phyloP scores from a whole-genome alignment of 1,140 invertebrate species.

The Pomacea maculata region DNA sequence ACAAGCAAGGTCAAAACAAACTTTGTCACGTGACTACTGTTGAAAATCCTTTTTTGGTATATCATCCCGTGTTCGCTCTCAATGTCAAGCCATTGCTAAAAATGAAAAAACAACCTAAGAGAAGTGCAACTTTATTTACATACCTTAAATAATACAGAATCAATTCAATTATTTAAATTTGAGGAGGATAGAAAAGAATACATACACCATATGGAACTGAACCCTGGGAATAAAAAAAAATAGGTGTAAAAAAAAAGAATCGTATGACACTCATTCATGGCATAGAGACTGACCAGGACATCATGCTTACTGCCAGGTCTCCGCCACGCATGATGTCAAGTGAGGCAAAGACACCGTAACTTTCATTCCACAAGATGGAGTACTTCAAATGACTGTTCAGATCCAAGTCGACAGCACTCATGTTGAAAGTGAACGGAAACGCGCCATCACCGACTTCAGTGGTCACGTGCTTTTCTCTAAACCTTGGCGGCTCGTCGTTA shows the following conservation, averaged over 20 bases:
- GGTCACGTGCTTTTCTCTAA: constrained; percentile 4
- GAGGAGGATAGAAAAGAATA: background rate
- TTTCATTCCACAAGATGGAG: constrained; percentile 22
- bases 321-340: background rate
- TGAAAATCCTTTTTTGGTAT: no score
- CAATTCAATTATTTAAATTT: background rate
- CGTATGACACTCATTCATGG: no score
- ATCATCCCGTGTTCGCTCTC: no score
- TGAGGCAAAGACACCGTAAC: constrained; percentile 33
- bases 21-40: no score
- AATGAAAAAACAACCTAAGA: no score
- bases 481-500: constrained; percentile 44
- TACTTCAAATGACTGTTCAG: constrained; percentile 13
- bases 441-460: constrained; percentile 2
- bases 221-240: no score
- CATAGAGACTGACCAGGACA: no score
- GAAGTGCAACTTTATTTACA: background rate
- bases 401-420: constrained; percentile 24
- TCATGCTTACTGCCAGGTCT: no score
- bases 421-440: background rate
- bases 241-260: no score
- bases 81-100: no score
- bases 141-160: background rate
- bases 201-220: no score
- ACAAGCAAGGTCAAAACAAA: no score